Evolutionary conservation across 2,113 vertebrate species (phyloP).

Genomic region (Drymodes brunneopygia): DNA sequence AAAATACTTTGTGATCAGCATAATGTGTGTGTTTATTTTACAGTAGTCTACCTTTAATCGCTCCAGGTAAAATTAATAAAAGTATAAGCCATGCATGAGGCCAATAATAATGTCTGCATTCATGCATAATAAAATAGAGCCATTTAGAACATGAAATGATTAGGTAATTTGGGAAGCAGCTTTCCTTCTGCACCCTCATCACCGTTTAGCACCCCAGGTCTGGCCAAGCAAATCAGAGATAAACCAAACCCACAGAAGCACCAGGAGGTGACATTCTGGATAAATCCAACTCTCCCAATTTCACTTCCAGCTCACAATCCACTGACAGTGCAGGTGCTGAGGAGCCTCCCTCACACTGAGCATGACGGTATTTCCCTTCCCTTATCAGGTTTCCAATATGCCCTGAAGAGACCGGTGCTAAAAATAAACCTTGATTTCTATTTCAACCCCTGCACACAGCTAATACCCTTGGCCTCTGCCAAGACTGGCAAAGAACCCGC

Average conservation of each 20-base stretch:
- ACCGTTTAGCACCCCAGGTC: neutral
- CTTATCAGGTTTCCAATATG: neutral
- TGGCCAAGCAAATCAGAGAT: neutral
- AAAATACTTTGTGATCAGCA: neutral
- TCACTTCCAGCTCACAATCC: neutral
- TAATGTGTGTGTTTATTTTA: neutral
- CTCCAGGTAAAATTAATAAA: neutral
- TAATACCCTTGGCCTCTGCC: slow-evolving; percentile 29
- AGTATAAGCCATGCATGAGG: neutral
- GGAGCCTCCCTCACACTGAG: neutral
- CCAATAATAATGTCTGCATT: neutral
- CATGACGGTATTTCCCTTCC: fast-evolving
- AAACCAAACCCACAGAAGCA: neutral
- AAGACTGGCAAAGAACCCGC: neutral
- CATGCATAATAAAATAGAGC: neutral
- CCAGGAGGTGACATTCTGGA: neutral
- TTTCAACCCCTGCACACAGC: slow-evolving; percentile 5
- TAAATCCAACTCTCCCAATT: neutral
- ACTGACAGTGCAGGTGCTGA: neutral
- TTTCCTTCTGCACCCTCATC: neutral
- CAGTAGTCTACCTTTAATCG: neutral
- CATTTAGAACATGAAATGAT: neutral
- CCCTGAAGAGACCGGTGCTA: neutral
- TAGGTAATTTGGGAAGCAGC: neutral
- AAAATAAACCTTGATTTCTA: slow-evolving; percentile 49